Base-by-base conservation (phyloP, 2,113 vertebrate species). In the Brienomyrus longianalis region DNA sequence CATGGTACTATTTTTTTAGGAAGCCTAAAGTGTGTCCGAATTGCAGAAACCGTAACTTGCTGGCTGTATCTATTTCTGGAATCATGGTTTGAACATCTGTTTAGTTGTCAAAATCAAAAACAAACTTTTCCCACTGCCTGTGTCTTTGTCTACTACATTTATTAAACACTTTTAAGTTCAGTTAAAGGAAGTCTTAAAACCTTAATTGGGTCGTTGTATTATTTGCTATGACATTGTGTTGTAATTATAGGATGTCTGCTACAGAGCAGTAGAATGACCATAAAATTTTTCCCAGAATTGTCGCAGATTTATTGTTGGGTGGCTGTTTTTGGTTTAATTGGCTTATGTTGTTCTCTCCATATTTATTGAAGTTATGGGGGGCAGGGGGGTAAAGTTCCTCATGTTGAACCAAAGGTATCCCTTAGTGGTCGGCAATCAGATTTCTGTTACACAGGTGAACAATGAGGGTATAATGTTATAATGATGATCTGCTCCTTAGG, bases 261-360 rank as follows among this genome's bases (percentile, higher is more conserved):
- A 13, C 27, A n/a, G 9, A 47, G 43, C 19, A 23, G 10, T n/a
- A 21, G 43, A 84, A 47, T 48, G 45, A 19, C 74, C 74, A 39
- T 43, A 77, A 84, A 84, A 84, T 1, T 9, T 23, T 45, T 45
- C 45, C 83, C 45, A 48, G 83, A 48, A 47, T 84, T 84, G 8
- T 84, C 5, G 1, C 15, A 39, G 31, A 80, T 84, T 48, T 84
- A 84, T 47, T 84, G 10, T 13, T 48, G 45, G 83, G 39, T 84
- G 83, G 21, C 45, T 84, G 21, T 84, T 84, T 84, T 48, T 84
- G 45, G 5, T 84, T 84, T 84, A 84, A 84, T 83, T 84, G 19
- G 9, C 23, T 21, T n/a, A 13, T 21, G 39, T 84, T 45, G 43
- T 47, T 84, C 45, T 83, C 43, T 84, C 19, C 17, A 48, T 23